phyloP scores from a whole-genome alignment of 2,888 invertebrate genomes.

The Sarcophaga variegata region DNA sequence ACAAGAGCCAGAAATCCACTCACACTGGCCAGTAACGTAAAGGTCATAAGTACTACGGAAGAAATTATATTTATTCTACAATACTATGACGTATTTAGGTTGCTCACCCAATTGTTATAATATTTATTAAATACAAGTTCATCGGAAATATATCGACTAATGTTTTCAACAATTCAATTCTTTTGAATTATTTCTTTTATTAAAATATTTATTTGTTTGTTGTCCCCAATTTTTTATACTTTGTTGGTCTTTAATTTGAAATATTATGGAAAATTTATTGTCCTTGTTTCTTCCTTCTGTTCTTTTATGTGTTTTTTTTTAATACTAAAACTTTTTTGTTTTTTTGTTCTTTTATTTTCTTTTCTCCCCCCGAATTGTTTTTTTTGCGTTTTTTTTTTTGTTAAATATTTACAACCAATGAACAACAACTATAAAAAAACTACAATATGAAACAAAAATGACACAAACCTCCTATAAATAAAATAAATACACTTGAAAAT shows the following conservation, averaged over 20 bases:
- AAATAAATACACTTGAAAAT: slow-evolving; percentile 6
- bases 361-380: slow-evolving; percentile 52
- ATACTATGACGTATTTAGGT: too few species aligned
- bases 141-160: too few species aligned
- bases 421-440: slow-evolving; percentile 31
- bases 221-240: background rate
- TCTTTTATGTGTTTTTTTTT: slow-evolving; percentile 54
- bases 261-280: too few species aligned
- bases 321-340: slow-evolving; percentile 60
- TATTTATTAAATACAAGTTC: too few species aligned
- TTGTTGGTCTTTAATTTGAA: background rate
- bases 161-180: too few species aligned
- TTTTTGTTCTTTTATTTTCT: slow-evolving; percentile 63
- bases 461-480: slow-evolving; percentile 11
- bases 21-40: too few species aligned
- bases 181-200: background rate
- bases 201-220: background rate
- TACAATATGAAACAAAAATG: slow-evolving; percentile 33
- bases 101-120: too few species aligned
- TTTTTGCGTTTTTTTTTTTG: slow-evolving; percentile 31
- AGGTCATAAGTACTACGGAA: too few species aligned
- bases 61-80: too few species aligned
- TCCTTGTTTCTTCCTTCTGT: slow-evolving; percentile 19
- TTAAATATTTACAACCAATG: slow-evolving; percentile 38
- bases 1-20: too few species aligned